Evolutionary conservation across 2,797 vertebrate genomes (phyloP).

Genomic region (Phrynocephalus guinanensis): DNA sequence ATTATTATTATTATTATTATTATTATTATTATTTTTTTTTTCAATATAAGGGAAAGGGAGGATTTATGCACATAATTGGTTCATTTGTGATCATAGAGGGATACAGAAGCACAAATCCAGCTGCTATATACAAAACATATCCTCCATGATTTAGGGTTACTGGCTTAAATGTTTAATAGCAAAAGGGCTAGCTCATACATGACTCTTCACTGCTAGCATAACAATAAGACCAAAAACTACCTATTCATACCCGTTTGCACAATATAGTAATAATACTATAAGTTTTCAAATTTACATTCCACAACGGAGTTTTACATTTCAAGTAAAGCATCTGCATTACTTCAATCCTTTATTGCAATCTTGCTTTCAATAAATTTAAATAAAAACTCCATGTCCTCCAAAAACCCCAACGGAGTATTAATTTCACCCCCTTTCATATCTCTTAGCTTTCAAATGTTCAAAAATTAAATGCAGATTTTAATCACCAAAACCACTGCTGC

Average conservation of each 20-base stretch:
- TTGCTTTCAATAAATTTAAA: background rate
- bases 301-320: background rate
- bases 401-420: background rate
- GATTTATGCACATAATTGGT: background rate
- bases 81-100: background rate
- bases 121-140: background rate
- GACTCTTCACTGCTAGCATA: background rate
- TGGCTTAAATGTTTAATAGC: background rate
- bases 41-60: background rate
- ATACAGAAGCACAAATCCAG: background rate
- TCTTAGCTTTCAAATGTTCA: background rate
- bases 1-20: too few relatives aligned
- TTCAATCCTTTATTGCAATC: background rate
- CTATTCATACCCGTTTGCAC: too few relatives aligned
- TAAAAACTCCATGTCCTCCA: too few relatives aligned
- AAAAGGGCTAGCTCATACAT: background rate
- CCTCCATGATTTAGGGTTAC: background rate
- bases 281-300: background rate
- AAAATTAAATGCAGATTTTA: constrained; percentile 10
- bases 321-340: background rate
- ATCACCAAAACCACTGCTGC: background rate
- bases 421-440: background rate
- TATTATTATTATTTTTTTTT: too few relatives aligned
- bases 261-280: background rate
- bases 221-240: too few relatives aligned